Evolutionary conservation across 2,888 invertebrate species (phyloP).

Genomic region (Aelia acuminata): DNA sequence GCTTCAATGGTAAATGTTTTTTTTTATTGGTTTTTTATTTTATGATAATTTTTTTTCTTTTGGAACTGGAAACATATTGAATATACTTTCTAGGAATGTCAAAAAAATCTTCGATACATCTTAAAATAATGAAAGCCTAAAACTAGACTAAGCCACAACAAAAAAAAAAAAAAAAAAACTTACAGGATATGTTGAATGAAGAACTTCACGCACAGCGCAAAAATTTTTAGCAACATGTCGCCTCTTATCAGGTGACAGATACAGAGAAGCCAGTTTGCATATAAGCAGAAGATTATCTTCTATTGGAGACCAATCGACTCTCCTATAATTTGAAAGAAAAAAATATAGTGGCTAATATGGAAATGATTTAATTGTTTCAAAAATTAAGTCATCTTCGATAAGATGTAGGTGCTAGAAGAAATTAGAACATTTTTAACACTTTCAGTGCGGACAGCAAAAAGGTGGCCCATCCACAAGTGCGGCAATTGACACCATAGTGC

Average conservation of each 20-base stretch:
- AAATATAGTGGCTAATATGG: background rate
- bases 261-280: slow-evolving; percentile 76
- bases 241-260: slow-evolving; percentile 68
- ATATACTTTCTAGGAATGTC: too few relatives aligned
- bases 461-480: too few relatives aligned
- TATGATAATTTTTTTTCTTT: too few relatives aligned
- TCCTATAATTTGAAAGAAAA: slow-evolving; percentile 67
- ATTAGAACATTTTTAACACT: too few relatives aligned
- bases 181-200: slow-evolving; percentile 64
- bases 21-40: too few relatives aligned
- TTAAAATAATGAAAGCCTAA: slow-evolving; percentile 63
- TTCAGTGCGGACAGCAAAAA: too few relatives aligned
- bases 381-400: background rate
- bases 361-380: background rate
- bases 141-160: too few relatives aligned
- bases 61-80: too few relatives aligned
- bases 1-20: too few relatives aligned
- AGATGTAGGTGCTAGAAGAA: background rate
- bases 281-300: slow-evolving; percentile 81
- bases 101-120: background rate
- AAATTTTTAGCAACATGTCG: slow-evolving; percentile 64
- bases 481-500: too few relatives aligned
- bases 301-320: slow-evolving; percentile 76
- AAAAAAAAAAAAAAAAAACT: slow-evolving; percentile 46
- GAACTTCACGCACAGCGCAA: slow-evolving; percentile 64